Conservation (phyloP, 2,113 vertebrate species). For the Sturnira hondurensis region DNA sequence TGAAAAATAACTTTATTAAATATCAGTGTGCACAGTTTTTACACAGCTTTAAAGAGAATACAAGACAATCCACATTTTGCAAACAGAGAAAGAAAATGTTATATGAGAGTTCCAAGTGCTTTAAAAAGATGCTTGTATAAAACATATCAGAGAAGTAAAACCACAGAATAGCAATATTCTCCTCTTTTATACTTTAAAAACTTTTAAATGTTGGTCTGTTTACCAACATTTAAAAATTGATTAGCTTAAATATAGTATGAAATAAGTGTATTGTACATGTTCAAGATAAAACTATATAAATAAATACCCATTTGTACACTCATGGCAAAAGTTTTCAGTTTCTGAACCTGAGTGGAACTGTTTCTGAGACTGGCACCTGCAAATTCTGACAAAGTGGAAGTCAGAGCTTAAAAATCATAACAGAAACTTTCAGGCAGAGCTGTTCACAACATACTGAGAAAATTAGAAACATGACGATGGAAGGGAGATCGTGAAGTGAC, state of each 20-base stretch:
- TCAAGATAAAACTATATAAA: not conserved
- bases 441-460: not conserved
- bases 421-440: not conserved
- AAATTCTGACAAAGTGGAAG: not conserved
- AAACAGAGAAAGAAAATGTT: slow-evolving; percentile 27
- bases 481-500: not conserved
- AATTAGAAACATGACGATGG: not conserved
- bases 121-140: not conserved
- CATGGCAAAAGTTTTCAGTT: slow-evolving; percentile 17
- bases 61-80: not conserved
- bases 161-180: not conserved
- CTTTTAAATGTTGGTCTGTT: not conserved
- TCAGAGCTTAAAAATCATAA: not conserved
- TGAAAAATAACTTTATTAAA: not conserved
- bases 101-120: not conserved
- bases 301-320: not conserved
- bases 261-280: not conserved
- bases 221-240: not conserved
- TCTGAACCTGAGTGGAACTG: not conserved
- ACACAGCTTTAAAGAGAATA: not conserved
- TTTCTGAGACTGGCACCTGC: not conserved
- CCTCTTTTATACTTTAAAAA: not conserved
- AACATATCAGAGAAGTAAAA: not conserved
- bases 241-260: not conserved
- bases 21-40: not conserved